Percentiles rank a stretch among this genome's conserved stretches.
phyloP scores from a whole-genome alignment of 2,888 invertebrate species.

The Fabriciana adippe region DNA sequence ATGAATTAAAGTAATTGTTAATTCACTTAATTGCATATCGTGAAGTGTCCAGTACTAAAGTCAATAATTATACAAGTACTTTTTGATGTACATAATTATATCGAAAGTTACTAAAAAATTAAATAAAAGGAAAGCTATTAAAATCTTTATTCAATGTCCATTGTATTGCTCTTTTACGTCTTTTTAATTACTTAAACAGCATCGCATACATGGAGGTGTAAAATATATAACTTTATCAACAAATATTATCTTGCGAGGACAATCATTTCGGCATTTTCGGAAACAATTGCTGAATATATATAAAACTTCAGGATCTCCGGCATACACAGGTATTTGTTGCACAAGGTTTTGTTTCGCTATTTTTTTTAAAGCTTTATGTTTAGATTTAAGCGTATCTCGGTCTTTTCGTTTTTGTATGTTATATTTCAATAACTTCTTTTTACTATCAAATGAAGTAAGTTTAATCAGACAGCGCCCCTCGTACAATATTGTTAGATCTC shows the following conservation, averaged over 20 bases:
- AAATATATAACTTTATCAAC: conserved; percentile 6
- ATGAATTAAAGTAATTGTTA: too few species aligned
- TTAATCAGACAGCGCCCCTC: conserved; percentile 24
- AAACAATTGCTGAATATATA: conserved; percentile 3
- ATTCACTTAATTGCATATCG: too few species aligned
- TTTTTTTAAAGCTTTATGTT: background rate
- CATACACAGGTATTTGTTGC: conserved; percentile 16
- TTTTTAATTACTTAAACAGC: conserved; percentile 11
- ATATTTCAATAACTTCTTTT: too few species aligned
- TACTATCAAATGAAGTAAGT: background rate
- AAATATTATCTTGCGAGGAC: conserved; percentile 15
- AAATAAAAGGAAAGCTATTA: background rate
- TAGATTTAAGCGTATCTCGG: too few species aligned
- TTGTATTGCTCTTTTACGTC: background rate
- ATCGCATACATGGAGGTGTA: conserved; percentile 10
- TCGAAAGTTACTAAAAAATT: too few species aligned
- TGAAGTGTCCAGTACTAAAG: too few species aligned
- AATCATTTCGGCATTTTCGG: conserved; percentile 4
- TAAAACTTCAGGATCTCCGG: background rate
- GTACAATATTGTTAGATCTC: conserved; percentile 39
- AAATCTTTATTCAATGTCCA: background rate
- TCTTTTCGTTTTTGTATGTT: too few species aligned
- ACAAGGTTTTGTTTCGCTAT: background rate
- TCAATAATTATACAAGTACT: too few species aligned
- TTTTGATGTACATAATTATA: too few species aligned